Evolutionary conservation across 1,140 invertebrate genomes (phyloP).

Genomic region (Drosophila oshimai): DNA sequence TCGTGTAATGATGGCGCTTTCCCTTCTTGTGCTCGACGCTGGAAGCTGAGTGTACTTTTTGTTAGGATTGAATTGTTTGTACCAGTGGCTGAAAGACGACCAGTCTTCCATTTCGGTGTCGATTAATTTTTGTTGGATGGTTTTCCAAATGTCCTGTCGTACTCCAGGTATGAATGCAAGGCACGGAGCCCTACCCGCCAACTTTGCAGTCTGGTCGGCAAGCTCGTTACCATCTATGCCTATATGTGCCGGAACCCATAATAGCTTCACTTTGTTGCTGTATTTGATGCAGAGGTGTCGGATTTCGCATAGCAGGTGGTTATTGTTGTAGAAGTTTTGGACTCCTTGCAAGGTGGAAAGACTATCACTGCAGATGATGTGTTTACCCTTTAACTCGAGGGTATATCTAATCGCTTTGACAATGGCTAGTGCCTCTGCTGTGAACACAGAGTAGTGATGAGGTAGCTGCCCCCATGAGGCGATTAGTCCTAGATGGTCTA

Average conservation of each 20-base stretch:
- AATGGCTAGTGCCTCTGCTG: constrained; percentile 2
- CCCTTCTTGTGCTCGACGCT: too few relatives aligned
- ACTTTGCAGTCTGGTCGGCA: too few relatives aligned
- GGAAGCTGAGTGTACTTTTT: too few relatives aligned
- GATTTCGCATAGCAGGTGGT: not conserved
- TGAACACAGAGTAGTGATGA: not conserved
- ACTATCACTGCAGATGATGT: not conserved
- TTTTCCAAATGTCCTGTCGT: not conserved
- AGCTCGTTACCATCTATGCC: not conserved
- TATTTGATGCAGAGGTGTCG: not conserved
- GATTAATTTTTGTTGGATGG: not conserved
- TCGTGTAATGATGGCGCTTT: too few relatives aligned
- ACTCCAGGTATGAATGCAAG: not conserved
- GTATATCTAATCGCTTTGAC: not conserved
- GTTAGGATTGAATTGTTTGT: not conserved
- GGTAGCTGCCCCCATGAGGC: not conserved
- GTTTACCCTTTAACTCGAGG: not conserved
- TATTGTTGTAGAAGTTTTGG: constrained; percentile 2
- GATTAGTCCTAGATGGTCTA: not conserved
- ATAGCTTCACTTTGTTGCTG: not conserved
- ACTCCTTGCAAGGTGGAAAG: not conserved
- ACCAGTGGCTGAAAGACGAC: not conserved
- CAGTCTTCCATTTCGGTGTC: too few relatives aligned
- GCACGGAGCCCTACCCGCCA: not conserved
- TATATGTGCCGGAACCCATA: not conserved